Evolutionary conservation across 2,113 vertebrate genomes (phyloP), one percentile per base, ranked within the genome.

Genomic region (Hydrolagus affinis): DNA sequence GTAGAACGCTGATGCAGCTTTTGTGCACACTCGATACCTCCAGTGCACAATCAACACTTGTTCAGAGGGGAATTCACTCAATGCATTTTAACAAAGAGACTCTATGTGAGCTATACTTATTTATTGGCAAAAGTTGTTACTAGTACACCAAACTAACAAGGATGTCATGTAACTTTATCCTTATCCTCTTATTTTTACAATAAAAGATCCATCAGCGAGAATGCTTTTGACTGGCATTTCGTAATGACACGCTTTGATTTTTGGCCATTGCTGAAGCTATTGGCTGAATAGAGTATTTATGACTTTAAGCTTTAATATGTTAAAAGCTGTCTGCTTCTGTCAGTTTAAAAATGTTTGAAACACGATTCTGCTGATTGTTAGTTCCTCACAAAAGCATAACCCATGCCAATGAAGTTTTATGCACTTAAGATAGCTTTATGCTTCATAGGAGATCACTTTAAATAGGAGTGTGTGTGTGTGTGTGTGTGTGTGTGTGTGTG

Each of bases 301-400:
- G 57, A 76, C 56, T 76, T 44, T n/a, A 21, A 76, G 44, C 74
- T 76, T 44, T 11, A 9, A n/a, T 76, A 19, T 56, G 17, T 57
- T 76, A 57, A 76, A 76, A 76, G 21, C 74, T 76, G 57, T 56
- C 74, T 8, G 19, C n/a, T 76, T 57, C 57, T 17, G 74, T 59
- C 57, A 57, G 30, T n/a, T 76, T 72, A 30, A 7, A 72, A 72
- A 72, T 72, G n/a, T 15, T 72, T 72, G 70, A 72, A 72, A 72
- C 70, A 30, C 28, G 30, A 28, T 72, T 72, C 11, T 72, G 70
- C 12, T 72, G 30, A 28, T 14, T 28, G 70, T 30, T 72, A 30
- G 25, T 72, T 72, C 70, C 25, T 72, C 15, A 75, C 28, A 75
- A 75, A 75, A 75, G 73, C 73, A 44, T 56, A 56, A 75, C 32